phyloP scores from a whole-genome alignment of 1,140 invertebrate genomes.

The Episyrphus balteatus region DNA sequence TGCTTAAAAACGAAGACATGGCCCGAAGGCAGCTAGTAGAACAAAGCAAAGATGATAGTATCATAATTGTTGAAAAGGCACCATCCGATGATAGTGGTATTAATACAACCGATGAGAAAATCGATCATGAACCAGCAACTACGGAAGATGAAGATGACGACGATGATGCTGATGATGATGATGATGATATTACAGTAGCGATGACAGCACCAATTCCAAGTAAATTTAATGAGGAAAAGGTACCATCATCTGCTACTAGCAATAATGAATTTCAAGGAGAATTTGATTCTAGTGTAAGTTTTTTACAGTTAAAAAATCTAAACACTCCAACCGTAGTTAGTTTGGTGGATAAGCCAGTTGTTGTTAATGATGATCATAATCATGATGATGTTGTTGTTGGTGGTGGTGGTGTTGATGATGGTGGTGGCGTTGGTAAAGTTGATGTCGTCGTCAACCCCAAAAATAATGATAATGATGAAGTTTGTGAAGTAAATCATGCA shows the following conservation, averaged over 20 bases:
- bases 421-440: slow-evolving; percentile 14
- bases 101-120: slow-evolving; percentile 55
- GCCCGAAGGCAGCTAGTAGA: slow-evolving; percentile 13
- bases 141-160: background rate
- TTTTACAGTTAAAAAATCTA: slow-evolving; percentile 22
- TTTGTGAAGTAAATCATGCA: slow-evolving; percentile 27
- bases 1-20: slow-evolving; percentile 29
- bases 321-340: no score
- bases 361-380: slow-evolving; percentile 20
- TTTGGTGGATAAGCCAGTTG: no score
- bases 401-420: slow-evolving; percentile 3
- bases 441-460: slow-evolving; percentile 15
- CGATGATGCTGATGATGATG: slow-evolving; percentile 27
- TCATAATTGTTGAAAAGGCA: slow-evolving; percentile 34
- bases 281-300: slow-evolving; percentile 38
- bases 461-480: background rate
- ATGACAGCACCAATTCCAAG: slow-evolving; percentile 7
- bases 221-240: slow-evolving; percentile 2
- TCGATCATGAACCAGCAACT: background rate
- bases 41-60: slow-evolving; percentile 7
- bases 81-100: slow-evolving; percentile 65
- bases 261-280: slow-evolving; percentile 18
- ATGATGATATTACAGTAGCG: slow-evolving; percentile 18
- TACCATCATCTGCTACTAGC: slow-evolving; percentile 8
- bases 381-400: slow-evolving; percentile 7